A percentile compares a stretch with the other conserved stretches of the same genome.
These are phyloP conservation scores for Garrulus glandarius DNA, from an alignment of 2,797 vertebrate genomes.

Conservation along the genomic window DNA sequence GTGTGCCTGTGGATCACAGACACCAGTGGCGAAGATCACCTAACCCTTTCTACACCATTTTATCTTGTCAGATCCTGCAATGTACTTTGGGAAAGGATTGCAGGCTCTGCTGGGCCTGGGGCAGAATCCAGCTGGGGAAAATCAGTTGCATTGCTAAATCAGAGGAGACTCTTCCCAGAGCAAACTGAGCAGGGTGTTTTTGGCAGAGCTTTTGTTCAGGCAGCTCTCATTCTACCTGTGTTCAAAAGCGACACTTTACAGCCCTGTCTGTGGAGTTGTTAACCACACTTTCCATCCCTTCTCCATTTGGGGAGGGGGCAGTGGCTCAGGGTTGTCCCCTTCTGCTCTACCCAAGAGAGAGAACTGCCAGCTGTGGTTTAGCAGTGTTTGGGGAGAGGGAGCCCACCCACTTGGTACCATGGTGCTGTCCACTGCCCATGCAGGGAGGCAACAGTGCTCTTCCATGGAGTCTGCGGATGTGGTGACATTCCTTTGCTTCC, in stretches of 20 bases:
- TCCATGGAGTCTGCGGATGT: background rate
- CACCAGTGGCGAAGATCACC: background rate
- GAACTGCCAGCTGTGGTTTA: background rate
- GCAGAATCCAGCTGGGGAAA: background rate
- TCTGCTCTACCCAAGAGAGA: background rate
- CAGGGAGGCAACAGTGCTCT: fast-evolving
- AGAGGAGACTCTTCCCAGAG: background rate
- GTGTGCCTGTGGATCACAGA: background rate
- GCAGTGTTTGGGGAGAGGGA: background rate
- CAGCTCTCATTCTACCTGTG: background rate
- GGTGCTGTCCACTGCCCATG: fast-evolving
- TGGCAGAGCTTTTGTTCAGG: background rate
- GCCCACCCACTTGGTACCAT: fast-evolving
- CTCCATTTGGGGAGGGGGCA: background rate
- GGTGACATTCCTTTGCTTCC: conserved; percentile 7
- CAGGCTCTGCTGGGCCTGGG: background rate
- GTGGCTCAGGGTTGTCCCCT: background rate
- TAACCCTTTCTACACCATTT: background rate
- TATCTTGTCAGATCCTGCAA: background rate
- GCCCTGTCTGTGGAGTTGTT: background rate
- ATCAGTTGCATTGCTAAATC: background rate
- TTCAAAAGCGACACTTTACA: background rate
- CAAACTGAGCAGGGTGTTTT: background rate
- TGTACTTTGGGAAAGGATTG: background rate
- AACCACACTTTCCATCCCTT: background rate